Conservation (phyloP, 2,113 vertebrate species). For the Protobothrops mucrosquamatus region DNA sequence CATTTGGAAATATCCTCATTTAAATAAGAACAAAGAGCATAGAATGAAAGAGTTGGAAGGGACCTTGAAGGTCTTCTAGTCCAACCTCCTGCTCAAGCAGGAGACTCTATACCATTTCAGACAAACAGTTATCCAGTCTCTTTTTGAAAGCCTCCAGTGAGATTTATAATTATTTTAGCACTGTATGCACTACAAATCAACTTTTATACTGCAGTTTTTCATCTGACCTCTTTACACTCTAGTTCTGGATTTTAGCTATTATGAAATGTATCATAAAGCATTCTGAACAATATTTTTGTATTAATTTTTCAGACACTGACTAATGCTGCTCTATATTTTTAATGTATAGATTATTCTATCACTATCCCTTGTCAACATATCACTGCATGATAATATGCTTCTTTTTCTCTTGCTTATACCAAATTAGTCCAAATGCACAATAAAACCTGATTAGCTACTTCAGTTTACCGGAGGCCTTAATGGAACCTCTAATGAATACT, state of each 20-base stretch:
- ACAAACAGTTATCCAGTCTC: no score
- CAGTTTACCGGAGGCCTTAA: neutral
- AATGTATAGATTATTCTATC: neutral
- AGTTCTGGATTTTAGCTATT: neutral
- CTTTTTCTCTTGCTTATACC: neutral
- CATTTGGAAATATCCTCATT: no score
- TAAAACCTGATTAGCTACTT: neutral
- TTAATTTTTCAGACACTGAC: neutral
- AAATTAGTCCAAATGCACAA: neutral
- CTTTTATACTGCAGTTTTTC: neutral
- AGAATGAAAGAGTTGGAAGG: no score
- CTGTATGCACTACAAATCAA: neutral
- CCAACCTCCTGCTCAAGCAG: no score
- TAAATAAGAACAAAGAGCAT: no score
- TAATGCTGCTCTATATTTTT: neutral
- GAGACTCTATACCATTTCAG: no score
- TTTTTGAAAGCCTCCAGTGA: neutral
- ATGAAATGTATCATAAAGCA: neutral
- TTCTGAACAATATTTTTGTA: neutral
- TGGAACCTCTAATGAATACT: neutral
- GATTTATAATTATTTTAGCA: neutral
- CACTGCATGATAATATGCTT: neutral
- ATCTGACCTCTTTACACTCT: neutral
- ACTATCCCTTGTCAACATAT: no score
- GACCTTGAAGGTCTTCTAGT: no score